Percentiles rank a stretch among this genome's conserved stretches.
Evolutionary conservation across 2,113 vertebrate species (phyloP).

Genomic region (Campylomormyrus tamandua): DNA sequence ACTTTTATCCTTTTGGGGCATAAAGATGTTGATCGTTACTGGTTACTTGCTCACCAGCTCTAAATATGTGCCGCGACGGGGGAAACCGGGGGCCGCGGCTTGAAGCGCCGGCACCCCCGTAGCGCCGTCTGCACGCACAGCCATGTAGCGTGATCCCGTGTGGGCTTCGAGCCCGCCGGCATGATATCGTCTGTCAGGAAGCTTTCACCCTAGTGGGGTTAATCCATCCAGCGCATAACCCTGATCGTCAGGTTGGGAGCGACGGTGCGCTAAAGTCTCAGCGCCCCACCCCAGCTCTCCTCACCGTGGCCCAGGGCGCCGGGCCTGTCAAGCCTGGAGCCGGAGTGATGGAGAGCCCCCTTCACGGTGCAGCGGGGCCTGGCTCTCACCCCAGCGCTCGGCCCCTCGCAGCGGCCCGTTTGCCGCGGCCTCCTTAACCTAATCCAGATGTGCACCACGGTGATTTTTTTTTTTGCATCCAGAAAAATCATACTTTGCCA

Average conservation of each 20-base stretch:
- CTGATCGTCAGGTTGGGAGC: conserved; percentile 53
- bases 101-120: neutral
- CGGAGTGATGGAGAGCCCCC: conserved; percentile 65
- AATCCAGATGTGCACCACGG: conserved; percentile 60
- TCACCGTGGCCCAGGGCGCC: conserved; percentile 38
- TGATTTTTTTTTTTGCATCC: conserved; percentile 6
- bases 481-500: conserved; percentile 29
- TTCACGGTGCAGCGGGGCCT: conserved; percentile 58
- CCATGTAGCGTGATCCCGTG: neutral
- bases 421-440: conserved; percentile 46
- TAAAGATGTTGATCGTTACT: neutral
- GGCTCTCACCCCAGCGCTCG: conserved; percentile 45
- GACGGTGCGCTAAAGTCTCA: conserved; percentile 46
- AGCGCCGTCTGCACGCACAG: neutral
- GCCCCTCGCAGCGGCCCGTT: neutral
- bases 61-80: neutral
- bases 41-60: neutral
- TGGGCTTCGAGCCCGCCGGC: neutral
- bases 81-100: neutral
- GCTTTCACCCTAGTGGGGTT: conserved; percentile 10
- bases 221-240: conserved; percentile 49
- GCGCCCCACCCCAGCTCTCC: conserved; percentile 35
- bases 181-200: neutral
- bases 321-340: conserved; percentile 63
- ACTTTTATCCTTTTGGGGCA: neutral